Evolutionary conservation across 2,113 vertebrate species (phyloP), one percentile per base, ranked within the genome.

Genomic region (Morone saxatilis): DNA sequence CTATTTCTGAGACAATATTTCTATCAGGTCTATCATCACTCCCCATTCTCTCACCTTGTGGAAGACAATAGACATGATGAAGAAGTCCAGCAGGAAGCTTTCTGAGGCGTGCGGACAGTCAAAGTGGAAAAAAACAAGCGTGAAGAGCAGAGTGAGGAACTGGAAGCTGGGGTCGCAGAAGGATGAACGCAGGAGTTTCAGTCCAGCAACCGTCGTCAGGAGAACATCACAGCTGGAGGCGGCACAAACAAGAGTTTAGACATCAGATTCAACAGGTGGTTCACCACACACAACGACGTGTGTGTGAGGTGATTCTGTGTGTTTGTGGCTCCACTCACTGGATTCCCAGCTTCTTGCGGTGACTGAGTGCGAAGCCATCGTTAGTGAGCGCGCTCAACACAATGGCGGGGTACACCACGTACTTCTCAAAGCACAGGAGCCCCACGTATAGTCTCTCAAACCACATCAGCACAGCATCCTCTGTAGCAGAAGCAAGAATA

Each of bases 391-490:
- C 98, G 73, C 97, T 99, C 89, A 99, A 89, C 62, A 99, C 94
- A 76, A 99, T 97, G 89, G 98, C 97, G 9, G 98, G 98, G 89
- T 99, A 99, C 54, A 99, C 95, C 81, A 98, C 72, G 31, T 99
- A 99, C 92, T 99, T 99, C 95, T 99, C 98, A 83, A 99, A 97
- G 90, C 96, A 98, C 88, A 99, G 95, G 60, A 99, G 97, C 89
- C 98, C 98, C 76, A 99, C 96, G 63, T 99, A 98, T 12, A 98
- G 95, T n/a, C 96, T 96, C 95, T 99, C 98, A 72, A 98, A 99
- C 98, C 98, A 99, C 98, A 99, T 99, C 90, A 99, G 90, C 86
- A 97, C 97, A 78, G 98, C 96, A 0, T 97, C 95, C 93, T 97
- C 98, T 99, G 95, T 0, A 38, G 43, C 17, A 75, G 40, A 41